These are phyloP conservation scores for Caenorhabditis drosophilae DNA, from an alignment of 2,888 invertebrate species.

Conservation along the genomic window DNA sequence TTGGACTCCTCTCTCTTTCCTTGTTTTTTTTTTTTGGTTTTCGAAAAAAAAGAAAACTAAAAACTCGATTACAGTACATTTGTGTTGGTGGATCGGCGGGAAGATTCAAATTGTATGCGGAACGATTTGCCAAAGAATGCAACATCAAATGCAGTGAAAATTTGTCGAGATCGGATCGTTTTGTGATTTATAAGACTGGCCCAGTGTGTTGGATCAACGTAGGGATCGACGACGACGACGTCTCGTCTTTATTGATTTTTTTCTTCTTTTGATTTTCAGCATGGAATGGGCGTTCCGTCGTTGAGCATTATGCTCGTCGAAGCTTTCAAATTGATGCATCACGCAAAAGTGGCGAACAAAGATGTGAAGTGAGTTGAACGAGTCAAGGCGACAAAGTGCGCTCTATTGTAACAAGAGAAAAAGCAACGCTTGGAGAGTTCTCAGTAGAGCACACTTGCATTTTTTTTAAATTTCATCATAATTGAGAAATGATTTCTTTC, in stretches of 20 bases:
- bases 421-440: too few relatives aligned
- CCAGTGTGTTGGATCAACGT: conserved; percentile 71
- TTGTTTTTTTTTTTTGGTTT: conserved; percentile 1
- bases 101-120: conserved; percentile 71
- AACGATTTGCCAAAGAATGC: conserved; percentile 68
- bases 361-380: conserved; percentile 76
- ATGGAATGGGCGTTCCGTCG: conserved; percentile 97
- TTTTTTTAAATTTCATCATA: too few relatives aligned
- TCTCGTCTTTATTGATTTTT: not conserved
- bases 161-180: conserved; percentile 70
- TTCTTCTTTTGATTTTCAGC: conserved; percentile 76
- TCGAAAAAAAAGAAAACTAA: too few relatives aligned
- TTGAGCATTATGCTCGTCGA: conserved; percentile 93
- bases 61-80: conserved; percentile 72
- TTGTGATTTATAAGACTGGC: conserved; percentile 71
- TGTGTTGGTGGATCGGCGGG: conserved; percentile 71
- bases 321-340: conserved; percentile 92
- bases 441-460: too few relatives aligned
- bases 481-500: too few relatives aligned
- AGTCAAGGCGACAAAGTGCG: too few relatives aligned
- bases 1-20: not conserved
- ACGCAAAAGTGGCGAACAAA: conserved; percentile 78
- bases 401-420: too few relatives aligned
- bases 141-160: conserved; percentile 59
- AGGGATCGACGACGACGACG: conserved; percentile 31